Base-by-base conservation (phyloP, 2,113 vertebrate genomes). In the Entomyzon cyanotis region DNA sequence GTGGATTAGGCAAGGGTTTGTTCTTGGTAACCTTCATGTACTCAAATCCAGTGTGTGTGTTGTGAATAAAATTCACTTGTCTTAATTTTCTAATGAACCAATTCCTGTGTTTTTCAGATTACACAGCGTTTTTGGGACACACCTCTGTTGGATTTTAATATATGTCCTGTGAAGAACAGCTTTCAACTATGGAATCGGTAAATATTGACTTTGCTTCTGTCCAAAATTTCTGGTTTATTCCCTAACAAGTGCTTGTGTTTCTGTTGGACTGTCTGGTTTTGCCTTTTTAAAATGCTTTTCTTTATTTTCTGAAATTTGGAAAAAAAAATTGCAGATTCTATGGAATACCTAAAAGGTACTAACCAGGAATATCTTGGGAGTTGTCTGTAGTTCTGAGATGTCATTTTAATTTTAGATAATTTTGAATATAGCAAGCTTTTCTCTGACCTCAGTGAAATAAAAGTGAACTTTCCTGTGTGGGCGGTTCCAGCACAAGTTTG, bases 101-200 rank as follows among this genome's bases (percentile, higher is more conserved):
- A 64, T 81, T 95, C 75, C 47, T 31, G 6, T 94, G 80, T 98
- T 90, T 98, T 98, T 97, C 98, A 99, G 99, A 98, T 97, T 82
- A 95, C 75, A 81, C 96, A 94, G 97, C 53, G 96, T 94, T 94
- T 92, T 95, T 93, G 95, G 96, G 82, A 94, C 97, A 95, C 93
- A 41, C 71, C 90, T 94, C 86, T 97, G 75, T 98, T 98, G 99
- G 99, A 99, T 98, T 98, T 95, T 98, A 98, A 98, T 97, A 92
- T 93, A 97, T 96, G 97, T 97, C 97, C 96, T 97, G 97, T 97
- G 98, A 98, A 97, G 97, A 91, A 95, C 97, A 97, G 96, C 98
- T 98, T 99, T 99, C 98, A 98, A 84, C 98, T 98, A 99, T 99
- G 99, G 99, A 99, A 98, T 99, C 99, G 98, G 99, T 99, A 99